Evolutionary conservation across 2,888 invertebrate genomes (phyloP).

Genomic region (Encarsia formosa): DNA sequence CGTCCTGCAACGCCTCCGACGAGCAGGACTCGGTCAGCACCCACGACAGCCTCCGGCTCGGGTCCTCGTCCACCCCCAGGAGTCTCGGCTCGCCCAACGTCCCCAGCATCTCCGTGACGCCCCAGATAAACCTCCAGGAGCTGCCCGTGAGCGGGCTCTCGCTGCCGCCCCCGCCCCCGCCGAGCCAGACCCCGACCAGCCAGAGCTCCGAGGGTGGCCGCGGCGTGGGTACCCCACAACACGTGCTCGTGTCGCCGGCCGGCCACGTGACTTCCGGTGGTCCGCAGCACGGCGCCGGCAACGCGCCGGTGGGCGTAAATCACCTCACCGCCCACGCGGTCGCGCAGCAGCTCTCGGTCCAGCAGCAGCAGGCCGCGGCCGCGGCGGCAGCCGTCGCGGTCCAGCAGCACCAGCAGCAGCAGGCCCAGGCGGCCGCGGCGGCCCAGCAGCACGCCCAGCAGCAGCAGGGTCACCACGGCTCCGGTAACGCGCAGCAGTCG

Average conservation of each 20-base stretch:
- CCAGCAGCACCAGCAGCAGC: conserved; percentile 37
- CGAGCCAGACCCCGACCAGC: conserved; percentile 35
- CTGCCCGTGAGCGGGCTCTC: conserved; percentile 47
- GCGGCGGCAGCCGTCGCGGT: conserved; percentile 37
- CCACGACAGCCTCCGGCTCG: conserved; percentile 36
- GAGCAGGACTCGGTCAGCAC: conserved; percentile 37
- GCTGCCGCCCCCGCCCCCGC: conserved; percentile 43
- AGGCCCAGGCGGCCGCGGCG: conserved; percentile 4
- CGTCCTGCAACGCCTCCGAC: conserved; percentile 41
- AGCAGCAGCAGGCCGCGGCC: conserved; percentile 43
- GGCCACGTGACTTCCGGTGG: conserved; percentile 45
- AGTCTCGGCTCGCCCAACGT: conserved; percentile 47
- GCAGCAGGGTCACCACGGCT: conserved; percentile 35
- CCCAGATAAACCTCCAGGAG: conserved; percentile 49
- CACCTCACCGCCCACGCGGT: conserved; percentile 32
- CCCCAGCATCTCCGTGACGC: conserved; percentile 47
- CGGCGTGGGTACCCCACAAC: conserved; percentile 48
- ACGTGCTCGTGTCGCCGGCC: conserved; percentile 43
- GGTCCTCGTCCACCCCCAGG: conserved; percentile 44
- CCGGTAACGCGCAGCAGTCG: conserved; percentile 34
- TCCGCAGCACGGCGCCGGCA: conserved; percentile 26
- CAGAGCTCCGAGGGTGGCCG: background rate
- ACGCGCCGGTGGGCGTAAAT: no score
- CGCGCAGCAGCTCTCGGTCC: conserved; percentile 29
- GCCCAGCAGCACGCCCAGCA: conserved; percentile 40